Evolutionary conservation across 1,140 invertebrate genomes (phyloP).

Genomic region (Homalodisca vitripennis): DNA sequence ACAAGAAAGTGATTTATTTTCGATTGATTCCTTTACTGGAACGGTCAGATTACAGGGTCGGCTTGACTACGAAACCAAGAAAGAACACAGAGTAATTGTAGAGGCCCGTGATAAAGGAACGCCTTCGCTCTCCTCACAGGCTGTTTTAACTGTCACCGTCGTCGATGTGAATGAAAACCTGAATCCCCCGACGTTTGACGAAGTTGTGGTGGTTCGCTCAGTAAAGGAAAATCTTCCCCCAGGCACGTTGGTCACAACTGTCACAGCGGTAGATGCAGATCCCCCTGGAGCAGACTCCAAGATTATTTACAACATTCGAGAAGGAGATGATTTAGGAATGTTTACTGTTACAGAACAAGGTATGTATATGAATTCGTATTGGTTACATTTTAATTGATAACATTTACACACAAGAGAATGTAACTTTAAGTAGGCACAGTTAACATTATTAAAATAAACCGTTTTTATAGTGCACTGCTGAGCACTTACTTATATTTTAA

Average conservation of each 20-base stretch:
- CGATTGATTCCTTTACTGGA: constrained; percentile 73
- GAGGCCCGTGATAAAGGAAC: constrained; percentile 74
- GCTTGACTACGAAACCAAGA: constrained; percentile 83
- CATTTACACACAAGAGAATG: no score
- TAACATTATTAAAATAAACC: no score
- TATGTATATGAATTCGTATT: no score
- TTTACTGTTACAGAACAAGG: constrained; percentile 90
- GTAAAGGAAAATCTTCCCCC: constrained; percentile 73
- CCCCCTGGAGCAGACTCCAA: constrained; percentile 69
- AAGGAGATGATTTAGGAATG: constrained; percentile 84
- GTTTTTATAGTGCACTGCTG: no score
- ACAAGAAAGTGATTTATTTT: constrained; percentile 61
- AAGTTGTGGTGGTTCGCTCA: constrained; percentile 68
- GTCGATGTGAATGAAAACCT: constrained; percentile 83
- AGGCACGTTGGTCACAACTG: neutral
- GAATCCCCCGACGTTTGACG: constrained; percentile 73
- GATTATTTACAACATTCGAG: constrained; percentile 81
- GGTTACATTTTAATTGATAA: no score
- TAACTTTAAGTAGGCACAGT: no score
- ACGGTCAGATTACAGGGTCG: constrained; percentile 69
- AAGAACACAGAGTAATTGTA: constrained; percentile 83
- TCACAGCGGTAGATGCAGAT: constrained; percentile 63
- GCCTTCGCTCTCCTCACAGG: constrained; percentile 73
- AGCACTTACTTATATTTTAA: no score
- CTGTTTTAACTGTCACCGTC: constrained; percentile 76